Evolutionary conservation across 30 jellyfish, hydroid and myxozoan species (phyloP).

Genomic region (Aurelia aurita): DNA sequence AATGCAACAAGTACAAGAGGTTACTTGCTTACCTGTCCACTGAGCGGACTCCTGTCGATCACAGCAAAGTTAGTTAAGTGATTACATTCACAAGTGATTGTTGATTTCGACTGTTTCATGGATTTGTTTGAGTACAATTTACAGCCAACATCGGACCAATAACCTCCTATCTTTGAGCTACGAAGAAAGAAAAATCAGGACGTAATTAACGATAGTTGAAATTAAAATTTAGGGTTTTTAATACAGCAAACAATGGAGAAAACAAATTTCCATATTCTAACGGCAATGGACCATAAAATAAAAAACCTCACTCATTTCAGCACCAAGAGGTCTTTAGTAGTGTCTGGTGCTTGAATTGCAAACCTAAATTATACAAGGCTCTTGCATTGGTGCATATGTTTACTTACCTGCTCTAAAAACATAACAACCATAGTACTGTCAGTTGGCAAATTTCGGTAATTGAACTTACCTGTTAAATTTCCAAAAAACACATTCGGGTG

Average conservation of each 20-base stretch:
- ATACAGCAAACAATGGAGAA: too few species aligned
- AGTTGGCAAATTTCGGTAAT: background rate
- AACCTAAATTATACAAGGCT: too few species aligned
- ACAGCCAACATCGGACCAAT: slow-evolving; percentile 90
- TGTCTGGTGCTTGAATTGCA: too few species aligned
- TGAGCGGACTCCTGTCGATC: slow-evolving; percentile 54
- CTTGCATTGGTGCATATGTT: too few species aligned
- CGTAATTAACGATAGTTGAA: too few species aligned
- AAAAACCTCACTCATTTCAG: too few species aligned
- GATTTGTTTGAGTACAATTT: slow-evolving; percentile 18
- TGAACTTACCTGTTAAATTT: slow-evolving; percentile 63
- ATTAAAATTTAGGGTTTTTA: too few species aligned
- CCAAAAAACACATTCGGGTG: slow-evolving; percentile 82
- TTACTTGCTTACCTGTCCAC: slow-evolving; percentile 55
- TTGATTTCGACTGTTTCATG: background rate
- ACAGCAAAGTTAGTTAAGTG: slow-evolving; percentile 93
- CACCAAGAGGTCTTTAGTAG: too few species aligned
- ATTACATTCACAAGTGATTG: slow-evolving; percentile 82
- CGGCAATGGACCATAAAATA: too few species aligned
- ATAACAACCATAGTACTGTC: background rate
- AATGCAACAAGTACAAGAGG: too few species aligned
- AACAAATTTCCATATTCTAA: too few species aligned
- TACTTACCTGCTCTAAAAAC: too few species aligned
- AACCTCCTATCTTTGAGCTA: slow-evolving; percentile 63
- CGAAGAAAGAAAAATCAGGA: background rate